A percentile compares a stretch with the other conserved stretches of the same genome.
phyloP scores from a whole-genome alignment of 2,888 invertebrate genomes.

The Aleiodes alternator region DNA sequence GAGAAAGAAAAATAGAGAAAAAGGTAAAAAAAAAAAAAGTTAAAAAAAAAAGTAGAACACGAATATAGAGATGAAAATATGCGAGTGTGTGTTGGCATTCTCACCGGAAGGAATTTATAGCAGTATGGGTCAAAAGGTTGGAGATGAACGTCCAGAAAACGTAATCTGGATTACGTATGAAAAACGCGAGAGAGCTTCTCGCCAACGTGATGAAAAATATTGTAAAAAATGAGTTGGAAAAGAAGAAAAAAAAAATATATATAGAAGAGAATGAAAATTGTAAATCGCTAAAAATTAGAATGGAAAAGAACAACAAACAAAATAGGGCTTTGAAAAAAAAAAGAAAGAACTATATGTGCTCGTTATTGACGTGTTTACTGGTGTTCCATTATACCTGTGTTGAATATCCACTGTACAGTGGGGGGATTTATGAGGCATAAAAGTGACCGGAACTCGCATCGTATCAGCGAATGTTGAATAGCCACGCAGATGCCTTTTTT shows the following conservation, averaged over 20 bases:
- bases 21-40: conserved; percentile 22
- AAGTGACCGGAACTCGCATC: conserved; percentile 32
- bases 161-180: conserved; percentile 50
- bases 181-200: conserved; percentile 35
- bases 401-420: conserved; percentile 8
- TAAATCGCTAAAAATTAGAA: not conserved
- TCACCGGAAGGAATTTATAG: conserved; percentile 50
- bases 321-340: conserved; percentile 7
- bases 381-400: not conserved
- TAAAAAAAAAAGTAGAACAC: conserved; percentile 23
- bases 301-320: not conserved
- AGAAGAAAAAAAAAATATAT: too few relatives aligned
- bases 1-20: conserved; percentile 29
- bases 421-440: conserved; percentile 35
- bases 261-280: not conserved
- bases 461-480: conserved; percentile 24
- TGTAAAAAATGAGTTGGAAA: conserved; percentile 15
- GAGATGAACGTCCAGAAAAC: conserved; percentile 48
- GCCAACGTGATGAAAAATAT: conserved; percentile 29
- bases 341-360: not conserved
- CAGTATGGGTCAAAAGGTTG: conserved; percentile 46
- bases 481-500: not conserved
- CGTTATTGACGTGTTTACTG: conserved; percentile 17
- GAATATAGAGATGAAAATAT: conserved; percentile 45
- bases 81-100: conserved; percentile 46